Evolutionary conservation across 2,797 vertebrate species (phyloP).

Genomic region (Streptopelia turtur): DNA sequence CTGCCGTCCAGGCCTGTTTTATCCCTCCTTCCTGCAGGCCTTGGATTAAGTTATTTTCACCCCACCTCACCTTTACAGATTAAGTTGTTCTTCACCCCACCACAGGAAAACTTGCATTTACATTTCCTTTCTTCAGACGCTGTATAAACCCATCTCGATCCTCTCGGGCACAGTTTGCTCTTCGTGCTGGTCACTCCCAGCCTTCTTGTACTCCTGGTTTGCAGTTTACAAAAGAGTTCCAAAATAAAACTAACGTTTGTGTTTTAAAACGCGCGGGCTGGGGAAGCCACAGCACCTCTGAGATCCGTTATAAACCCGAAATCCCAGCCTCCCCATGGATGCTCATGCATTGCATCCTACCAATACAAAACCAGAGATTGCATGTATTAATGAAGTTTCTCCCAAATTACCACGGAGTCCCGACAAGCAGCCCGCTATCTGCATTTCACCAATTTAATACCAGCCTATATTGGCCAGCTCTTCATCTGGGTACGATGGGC

Average conservation of each 20-base stretch:
- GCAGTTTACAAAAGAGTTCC: not conserved
- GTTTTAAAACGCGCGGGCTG: not conserved
- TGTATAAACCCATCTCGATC: not conserved
- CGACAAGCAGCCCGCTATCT: too few relatives aligned
- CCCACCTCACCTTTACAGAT: not conserved
- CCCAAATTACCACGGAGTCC: not conserved
- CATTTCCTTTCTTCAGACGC: not conserved
- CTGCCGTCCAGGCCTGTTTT: not conserved
- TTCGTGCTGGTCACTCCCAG: not conserved
- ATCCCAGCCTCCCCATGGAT: not conserved
- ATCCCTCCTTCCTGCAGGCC: not conserved
- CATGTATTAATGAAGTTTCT: not conserved
- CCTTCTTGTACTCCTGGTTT: not conserved
- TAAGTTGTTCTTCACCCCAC: not conserved
- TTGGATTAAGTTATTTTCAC: not conserved
- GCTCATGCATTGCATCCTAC: not conserved
- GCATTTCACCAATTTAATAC: too few relatives aligned
- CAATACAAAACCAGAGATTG: not conserved
- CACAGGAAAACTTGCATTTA: not conserved
- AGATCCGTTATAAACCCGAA: not conserved
- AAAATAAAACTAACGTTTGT: not conserved
- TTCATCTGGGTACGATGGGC: fast-evolving
- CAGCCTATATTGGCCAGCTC: not conserved
- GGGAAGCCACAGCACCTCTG: not conserved
- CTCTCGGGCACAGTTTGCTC: not conserved